phyloP scores from a whole-genome alignment of 2,113 vertebrate species.

The Heterotilapia buettikoferi region DNA sequence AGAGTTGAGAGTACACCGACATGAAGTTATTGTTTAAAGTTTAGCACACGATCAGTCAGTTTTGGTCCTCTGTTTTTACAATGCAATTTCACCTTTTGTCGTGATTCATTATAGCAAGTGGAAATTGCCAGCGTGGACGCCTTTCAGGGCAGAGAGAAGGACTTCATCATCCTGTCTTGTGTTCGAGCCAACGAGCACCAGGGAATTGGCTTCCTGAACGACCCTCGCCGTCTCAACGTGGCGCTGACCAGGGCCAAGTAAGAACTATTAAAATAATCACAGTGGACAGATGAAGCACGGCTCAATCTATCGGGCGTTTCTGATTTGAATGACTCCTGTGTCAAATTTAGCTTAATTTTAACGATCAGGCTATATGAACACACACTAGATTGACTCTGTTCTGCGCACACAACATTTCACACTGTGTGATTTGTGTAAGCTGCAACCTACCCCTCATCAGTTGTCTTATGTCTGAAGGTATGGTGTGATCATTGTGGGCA shows the following conservation, averaged over 20 bases:
- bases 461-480: constrained; percentile 72
- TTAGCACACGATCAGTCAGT: background rate
- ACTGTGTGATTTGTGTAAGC: background rate
- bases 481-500: constrained; percentile 96
- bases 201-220: constrained; percentile 95
- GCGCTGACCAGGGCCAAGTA: constrained; percentile 94
- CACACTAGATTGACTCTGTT: background rate
- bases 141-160: constrained; percentile 97
- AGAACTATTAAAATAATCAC: background rate
- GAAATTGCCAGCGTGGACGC: constrained; percentile 98
- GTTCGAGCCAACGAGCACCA: constrained; percentile 97
- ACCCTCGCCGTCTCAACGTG: constrained; percentile 95
- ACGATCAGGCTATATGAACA: background rate
- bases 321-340: background rate
- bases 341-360: background rate
- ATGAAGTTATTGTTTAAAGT: background rate
- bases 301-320: background rate
- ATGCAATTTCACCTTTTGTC: background rate
- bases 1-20: background rate
- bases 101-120: constrained; percentile 79
- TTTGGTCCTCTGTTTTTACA: background rate
- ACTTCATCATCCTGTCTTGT: constrained; percentile 97
- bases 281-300: background rate
- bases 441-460: background rate
- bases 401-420: background rate